Evolutionary conservation across 2,888 invertebrate genomes (phyloP), one percentile per base, ranked within the genome.

Genomic region (Embidobia sp.): DNA sequence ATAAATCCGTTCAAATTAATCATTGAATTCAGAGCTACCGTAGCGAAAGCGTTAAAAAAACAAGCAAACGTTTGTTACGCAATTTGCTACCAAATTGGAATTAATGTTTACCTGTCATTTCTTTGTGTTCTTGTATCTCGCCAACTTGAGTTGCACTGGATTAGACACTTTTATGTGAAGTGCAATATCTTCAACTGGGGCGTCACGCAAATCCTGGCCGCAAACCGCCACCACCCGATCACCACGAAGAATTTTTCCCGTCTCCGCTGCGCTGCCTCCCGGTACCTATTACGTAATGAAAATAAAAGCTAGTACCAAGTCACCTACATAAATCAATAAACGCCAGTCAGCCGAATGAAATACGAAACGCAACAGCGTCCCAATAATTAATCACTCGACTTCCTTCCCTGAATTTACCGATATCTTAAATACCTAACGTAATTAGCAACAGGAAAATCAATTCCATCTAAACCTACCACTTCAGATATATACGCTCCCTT

Each of bases 401-500:
- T 27, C 27, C 37, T 27, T 27, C 19, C 7, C 29, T 8, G n/a
- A 48, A 63, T 49, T 37, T 22, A 1, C 29, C 19, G 31, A 11
- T 10, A 10, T 13, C 48, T 48, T 37, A 8, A 27, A 22, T 16
- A 37, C 2, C 37, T 2, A 55, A 13, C 29, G 6, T n/a, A 61
- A 61, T 61, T 61, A 35, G 35, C 13, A 16, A 35, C 15, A 33
- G 46, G 46, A 61, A 61, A 46, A 16, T 6, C 8, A 27, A 44
- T 46, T 61, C n/a, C 27, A n/a, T 22, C 18, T 15, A 27, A 10
- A 66, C 49, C 93, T 90, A 98, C 99, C 88, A 98, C 93, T 86
- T 98, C 98, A 10, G 96, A 95, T 55, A 99, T 94, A 88, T 97
- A 98, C 63, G 98, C 95, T 57, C 97, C 97, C 86, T 93, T 91